Conservation (phyloP, 1,140 invertebrate genomes). For the Pinna nobilis region DNA sequence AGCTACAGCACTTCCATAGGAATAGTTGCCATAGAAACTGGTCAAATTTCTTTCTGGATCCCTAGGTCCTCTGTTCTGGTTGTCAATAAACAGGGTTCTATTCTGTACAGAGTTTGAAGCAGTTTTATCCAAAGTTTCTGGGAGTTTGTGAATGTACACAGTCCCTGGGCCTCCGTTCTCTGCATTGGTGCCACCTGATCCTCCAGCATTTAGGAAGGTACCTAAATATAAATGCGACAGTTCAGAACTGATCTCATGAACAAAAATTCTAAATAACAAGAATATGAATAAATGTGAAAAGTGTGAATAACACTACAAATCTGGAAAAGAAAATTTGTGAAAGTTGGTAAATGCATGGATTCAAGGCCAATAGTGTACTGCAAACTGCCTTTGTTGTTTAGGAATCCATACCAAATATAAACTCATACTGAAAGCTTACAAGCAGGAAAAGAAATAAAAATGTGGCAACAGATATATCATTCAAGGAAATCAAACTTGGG, state of each 20-base stretch:
- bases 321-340: no score
- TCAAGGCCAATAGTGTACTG: no score
- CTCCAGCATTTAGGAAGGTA: slow-evolving; percentile 53
- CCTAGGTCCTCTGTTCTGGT: slow-evolving; percentile 41
- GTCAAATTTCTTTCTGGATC: slow-evolving; percentile 50
- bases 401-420: no score
- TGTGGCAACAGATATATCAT: no score
- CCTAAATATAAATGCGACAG: slow-evolving; percentile 37
- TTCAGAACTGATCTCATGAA: no score
- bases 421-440: no score
- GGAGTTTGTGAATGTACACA: slow-evolving; percentile 59
- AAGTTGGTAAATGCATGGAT: no score
- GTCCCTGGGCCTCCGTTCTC: slow-evolving; percentile 65
- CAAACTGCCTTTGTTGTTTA: no score
- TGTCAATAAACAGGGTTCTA: slow-evolving; percentile 58
- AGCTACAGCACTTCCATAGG: slow-evolving; percentile 46
- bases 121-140: slow-evolving; percentile 10
- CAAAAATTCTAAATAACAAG: no score
- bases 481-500: neutral
- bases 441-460: no score
- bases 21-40: slow-evolving; percentile 39
- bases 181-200: slow-evolving; percentile 43
- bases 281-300: no score
- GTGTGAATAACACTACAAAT: no score
- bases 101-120: slow-evolving; percentile 44